These are phyloP conservation scores for Xiphorhynchus erythropygius DNA, from an alignment of 2,797 vertebrate genomes.

Conservation along the genomic window DNA sequence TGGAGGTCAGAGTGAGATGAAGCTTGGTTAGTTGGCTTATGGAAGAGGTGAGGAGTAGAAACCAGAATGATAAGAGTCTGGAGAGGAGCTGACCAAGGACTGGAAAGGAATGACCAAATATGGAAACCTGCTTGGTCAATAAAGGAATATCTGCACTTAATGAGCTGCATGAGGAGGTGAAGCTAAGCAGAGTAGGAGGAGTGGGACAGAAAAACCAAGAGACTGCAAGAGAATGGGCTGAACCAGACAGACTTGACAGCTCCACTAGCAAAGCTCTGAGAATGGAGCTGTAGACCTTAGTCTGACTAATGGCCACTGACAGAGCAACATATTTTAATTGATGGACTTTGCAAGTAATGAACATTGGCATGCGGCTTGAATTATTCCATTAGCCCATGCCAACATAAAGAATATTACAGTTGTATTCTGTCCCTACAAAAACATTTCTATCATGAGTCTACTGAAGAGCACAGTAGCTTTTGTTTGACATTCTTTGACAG, in stretches of 20 bases:
- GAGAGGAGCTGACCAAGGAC: neutral
- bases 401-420: neutral
- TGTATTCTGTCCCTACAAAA: neutral
- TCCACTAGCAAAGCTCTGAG: neutral
- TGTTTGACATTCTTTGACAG: neutral
- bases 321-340: neutral
- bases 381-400: neutral
- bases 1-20: neutral
- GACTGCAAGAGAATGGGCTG: neutral
- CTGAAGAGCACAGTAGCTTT: neutral
- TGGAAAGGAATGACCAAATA: neutral
- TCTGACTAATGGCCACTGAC: neutral
- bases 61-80: neutral
- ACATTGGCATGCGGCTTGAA: neutral
- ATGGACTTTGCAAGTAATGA: neutral
- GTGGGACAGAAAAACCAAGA: neutral
- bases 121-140: neutral
- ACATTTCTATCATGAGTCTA: neutral
- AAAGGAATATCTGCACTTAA: neutral
- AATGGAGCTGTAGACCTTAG: neutral
- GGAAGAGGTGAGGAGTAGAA: neutral
- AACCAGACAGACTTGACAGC: neutral
- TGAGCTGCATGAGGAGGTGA: neutral
- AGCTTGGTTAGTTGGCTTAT: neutral
- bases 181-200: neutral